Percentiles rank a stretch among this genome's conserved stretches.
phyloP scores from a whole-genome alignment of 1,140 invertebrate species.

The Lethocerus indicus region DNA sequence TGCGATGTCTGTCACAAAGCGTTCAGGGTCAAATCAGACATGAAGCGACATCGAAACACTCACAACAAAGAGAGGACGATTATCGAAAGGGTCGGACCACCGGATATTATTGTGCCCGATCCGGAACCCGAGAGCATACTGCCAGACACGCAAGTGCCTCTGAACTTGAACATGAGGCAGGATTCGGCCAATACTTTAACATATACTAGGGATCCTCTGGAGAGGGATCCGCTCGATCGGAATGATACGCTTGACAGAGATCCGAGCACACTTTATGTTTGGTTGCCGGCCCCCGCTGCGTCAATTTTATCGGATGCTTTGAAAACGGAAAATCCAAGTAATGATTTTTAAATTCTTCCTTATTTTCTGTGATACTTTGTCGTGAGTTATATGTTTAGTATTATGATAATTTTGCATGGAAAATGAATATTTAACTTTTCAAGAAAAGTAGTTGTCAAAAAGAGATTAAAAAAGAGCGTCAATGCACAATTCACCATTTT shows the following conservation, averaged over 20 bases:
- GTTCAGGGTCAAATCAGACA: conserved; percentile 72
- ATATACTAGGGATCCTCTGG: conserved; percentile 3
- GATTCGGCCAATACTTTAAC: conserved; percentile 1
- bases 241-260: conserved; percentile 1
- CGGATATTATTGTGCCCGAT: neutral
- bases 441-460: too few relatives aligned
- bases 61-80: conserved; percentile 36
- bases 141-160: neutral
- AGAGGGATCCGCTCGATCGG: neutral
- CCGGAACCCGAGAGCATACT: neutral
- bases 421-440: too few relatives aligned
- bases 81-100: neutral
- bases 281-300: conserved; percentile 8
- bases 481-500: too few relatives aligned
- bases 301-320: too few relatives aligned
- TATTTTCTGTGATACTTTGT: too few relatives aligned
- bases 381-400: too few relatives aligned
- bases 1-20: conserved; percentile 62
- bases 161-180: conserved; percentile 5
- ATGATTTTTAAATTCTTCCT: too few relatives aligned
- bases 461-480: too few relatives aligned
- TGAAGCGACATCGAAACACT: conserved; percentile 72
- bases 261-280: conserved; percentile 11
- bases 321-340: too few relatives aligned
- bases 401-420: too few relatives aligned